Base-by-base conservation (phyloP, 2,888 invertebrate genomes). In the Boloria euphrosyne region DNA sequence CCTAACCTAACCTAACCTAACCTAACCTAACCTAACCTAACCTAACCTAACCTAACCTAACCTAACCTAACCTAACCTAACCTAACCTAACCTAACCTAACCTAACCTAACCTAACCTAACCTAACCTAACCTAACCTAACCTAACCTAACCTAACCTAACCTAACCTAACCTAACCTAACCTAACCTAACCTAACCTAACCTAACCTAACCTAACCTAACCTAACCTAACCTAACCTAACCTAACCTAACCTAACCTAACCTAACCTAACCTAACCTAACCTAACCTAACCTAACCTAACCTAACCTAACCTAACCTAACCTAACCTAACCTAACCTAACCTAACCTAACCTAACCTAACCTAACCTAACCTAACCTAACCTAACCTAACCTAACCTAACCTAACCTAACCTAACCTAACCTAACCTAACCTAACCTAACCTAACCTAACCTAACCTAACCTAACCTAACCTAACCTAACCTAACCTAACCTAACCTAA, bases 71-170 rank as follows among this genome's bases (percentile, higher is more conserved):
- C 51, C 51, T 51, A 51, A 51, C 51, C 51, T 51, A 51, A 51
- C 51, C 51, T 51, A 51, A 51, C 51, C 51, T 51, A 51, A 51
- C 51, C 51, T 51, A 51, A 51, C 51, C 51, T 51, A 51, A 51
- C 51, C 51, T 51, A 53, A 62, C 62, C 62, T 62, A 53, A 62
- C 62, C 62, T 53, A 53, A 62, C n/a, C n/a, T n/a, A 51, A 51
- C 51, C 51, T 51, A 51, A 51, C 51, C 51, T 51, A 51, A 51
- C 51, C 51, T 51, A 51, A 51, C 51, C 51, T 51, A 51, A 51
- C 51, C 51, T 51, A 51, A 51, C 51, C 51, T 51, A 51, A 51
- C 51, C 51, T 51, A 51, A 51, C 51, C 51, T 51, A 51, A 51
- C 51, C 51, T 51, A 51, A 51, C 51, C 51, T 51, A 51, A 51